These are phyloP conservation scores for Callocephalon fimbriatum DNA, from an alignment of 2,113 vertebrate genomes.

Conservation along the genomic window DNA sequence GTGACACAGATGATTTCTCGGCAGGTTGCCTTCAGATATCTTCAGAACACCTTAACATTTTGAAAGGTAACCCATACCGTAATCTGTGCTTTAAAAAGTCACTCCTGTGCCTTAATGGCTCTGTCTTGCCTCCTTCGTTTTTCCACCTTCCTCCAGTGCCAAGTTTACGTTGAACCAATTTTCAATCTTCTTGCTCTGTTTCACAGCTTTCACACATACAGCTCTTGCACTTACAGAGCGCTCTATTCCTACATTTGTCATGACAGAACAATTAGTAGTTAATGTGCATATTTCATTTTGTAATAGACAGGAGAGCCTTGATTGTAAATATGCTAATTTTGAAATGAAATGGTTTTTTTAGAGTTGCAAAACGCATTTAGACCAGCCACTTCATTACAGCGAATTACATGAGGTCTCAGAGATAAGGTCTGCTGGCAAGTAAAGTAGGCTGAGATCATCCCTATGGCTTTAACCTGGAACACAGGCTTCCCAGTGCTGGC, in stretches of 20 bases:
- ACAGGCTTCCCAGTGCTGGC: not conserved
- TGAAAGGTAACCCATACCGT: not conserved
- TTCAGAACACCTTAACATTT: not conserved
- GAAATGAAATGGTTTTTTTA: conserved; percentile 39
- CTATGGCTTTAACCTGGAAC: not conserved
- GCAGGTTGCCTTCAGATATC: not conserved
- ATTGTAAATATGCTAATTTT: conserved; percentile 52
- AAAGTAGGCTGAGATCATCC: not conserved
- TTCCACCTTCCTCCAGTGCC: not conserved
- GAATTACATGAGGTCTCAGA: not conserved
- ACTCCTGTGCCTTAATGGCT: not conserved
- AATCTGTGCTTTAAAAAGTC: not conserved
- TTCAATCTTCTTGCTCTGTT: not conserved
- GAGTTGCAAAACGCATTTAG: conserved; percentile 11
- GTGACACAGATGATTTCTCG: not conserved
- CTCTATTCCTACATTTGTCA: not conserved
- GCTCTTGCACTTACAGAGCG: not conserved
- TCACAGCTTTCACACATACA: not conserved
- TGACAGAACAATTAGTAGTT: not conserved
- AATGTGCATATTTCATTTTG: not conserved
- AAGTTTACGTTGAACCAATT: not conserved
- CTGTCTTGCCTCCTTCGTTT: not conserved
- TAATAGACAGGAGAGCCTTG: not conserved
- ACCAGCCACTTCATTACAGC: not conserved
- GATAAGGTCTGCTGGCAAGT: not conserved